Evolutionary conservation across 1,140 invertebrate species (phyloP).

Genomic region (Cotesia glomerata): DNA sequence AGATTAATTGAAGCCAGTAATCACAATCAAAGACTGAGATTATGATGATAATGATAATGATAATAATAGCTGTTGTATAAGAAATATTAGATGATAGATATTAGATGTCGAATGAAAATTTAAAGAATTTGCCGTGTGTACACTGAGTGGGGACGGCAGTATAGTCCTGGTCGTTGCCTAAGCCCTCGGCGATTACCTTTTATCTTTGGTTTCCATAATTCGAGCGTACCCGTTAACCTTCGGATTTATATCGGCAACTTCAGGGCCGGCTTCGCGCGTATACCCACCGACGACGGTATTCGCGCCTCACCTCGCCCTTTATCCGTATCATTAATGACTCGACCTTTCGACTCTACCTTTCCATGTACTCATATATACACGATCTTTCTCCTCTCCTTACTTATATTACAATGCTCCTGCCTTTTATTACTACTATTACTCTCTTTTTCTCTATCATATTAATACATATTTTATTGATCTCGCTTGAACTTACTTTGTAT

Average conservation of each 20-base stretch:
- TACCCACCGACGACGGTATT: slow-evolving; percentile 17
- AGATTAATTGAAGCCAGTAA: no score
- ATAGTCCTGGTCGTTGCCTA: not conserved
- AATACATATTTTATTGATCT: not conserved
- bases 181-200: slow-evolving; percentile 26
- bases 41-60: no score
- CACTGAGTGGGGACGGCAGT: not conserved
- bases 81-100: no score
- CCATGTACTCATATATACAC: slow-evolving; percentile 17
- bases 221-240: slow-evolving; percentile 36
- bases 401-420: not conserved
- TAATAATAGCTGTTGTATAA: no score
- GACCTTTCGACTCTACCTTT: slow-evolving; percentile 23
- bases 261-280: slow-evolving; percentile 31
- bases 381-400: not conserved
- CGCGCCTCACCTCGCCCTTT: slow-evolving; percentile 33
- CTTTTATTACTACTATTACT: not conserved
- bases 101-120: not conserved
- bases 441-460: not conserved
- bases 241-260: slow-evolving; percentile 35
- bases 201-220: slow-evolving; percentile 32
- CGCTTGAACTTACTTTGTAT: not conserved
- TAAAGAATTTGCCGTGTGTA: not conserved
- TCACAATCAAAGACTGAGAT: no score
- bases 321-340: slow-evolving; percentile 36